Evolutionary conservation across 2,797 vertebrate species (phyloP).

Genomic region (Dallia pectoralis): DNA sequence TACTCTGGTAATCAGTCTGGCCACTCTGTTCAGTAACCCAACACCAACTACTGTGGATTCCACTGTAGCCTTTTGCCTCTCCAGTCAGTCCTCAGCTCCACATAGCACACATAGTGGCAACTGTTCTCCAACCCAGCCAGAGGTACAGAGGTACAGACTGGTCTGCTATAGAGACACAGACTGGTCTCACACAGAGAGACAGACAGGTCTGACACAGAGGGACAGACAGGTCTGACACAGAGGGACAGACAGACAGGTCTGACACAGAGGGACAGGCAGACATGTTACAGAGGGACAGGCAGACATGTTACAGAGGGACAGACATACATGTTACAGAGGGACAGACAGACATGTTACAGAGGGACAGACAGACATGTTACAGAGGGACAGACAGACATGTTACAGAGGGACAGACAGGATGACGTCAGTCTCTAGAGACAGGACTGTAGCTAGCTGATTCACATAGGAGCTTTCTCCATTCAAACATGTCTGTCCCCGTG

Average conservation of each 20-base stretch:
- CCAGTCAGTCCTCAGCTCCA: slow-evolving; percentile 30
- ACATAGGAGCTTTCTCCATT: background rate
- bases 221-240: no score
- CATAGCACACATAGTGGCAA: slow-evolving; percentile 22
- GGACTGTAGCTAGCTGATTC: background rate
- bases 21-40: slow-evolving; percentile 50
- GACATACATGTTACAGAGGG: no score
- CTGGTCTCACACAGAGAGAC: background rate
- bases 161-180: background rate
- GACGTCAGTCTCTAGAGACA: background rate
- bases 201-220: background rate
- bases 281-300: background rate
- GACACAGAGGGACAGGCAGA: no score
- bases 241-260: no score
- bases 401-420: background rate
- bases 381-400: no score
- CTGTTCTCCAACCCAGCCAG: background rate
- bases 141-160: background rate
- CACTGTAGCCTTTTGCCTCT: slow-evolving; percentile 44
- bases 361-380: no score
- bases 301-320: no score
- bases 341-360: no score
- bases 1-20: slow-evolving; percentile 16
- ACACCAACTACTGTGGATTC: slow-evolving; percentile 62
- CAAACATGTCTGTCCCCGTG: background rate